Base-by-base conservation (phyloP, 2,113 vertebrate genomes). In the Zootoca vivipara region DNA sequence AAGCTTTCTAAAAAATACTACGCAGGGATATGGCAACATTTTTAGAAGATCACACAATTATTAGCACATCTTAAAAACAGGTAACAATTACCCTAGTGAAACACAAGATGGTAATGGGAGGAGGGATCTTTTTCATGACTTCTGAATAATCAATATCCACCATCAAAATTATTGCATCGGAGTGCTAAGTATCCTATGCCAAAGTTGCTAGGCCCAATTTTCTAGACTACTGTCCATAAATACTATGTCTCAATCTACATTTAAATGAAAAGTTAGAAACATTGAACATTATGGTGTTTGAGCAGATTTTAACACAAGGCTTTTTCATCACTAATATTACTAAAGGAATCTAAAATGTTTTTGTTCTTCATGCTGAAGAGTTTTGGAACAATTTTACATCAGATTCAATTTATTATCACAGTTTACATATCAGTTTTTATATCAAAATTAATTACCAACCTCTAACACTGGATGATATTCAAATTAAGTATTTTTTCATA, bases 391-490 rank as follows among this genome's bases (percentile, higher is more conserved):
- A 83, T 87, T 92, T 90, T 93, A 87, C 85, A 83, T 82, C 84
- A 33, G 18, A 84, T 72, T 30, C 16, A 83, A 83, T 20, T n/a
- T n/a, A 35, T 35, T 38, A 73, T 35, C 33, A 73, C 13, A 33
- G 15, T 33, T 72, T 15, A 16, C 16, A 72, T 33, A 72, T 13
- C 13, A 33, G 15, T 33, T 72, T 15, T 33, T 33, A 72, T 33
- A 72, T 13, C 83, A 94, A 87, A 94, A 93, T 93, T 87, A 93
- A 95, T 95, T 94, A 89, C 93, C 94, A 92, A 93, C 90, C 82
- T 52, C 46, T 93, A 92, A 90, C 89, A 78, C 89, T 93, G 88
- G 89, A 92, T 95, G 94, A 91, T 94, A 96, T 88, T 95, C 90
- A 92, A 93, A 92, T 92, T 93, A 92, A 94, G 93, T 92, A 94